Conservation (phyloP, 1,140 invertebrate genomes). For the Bilobella aurantiaca region DNA sequence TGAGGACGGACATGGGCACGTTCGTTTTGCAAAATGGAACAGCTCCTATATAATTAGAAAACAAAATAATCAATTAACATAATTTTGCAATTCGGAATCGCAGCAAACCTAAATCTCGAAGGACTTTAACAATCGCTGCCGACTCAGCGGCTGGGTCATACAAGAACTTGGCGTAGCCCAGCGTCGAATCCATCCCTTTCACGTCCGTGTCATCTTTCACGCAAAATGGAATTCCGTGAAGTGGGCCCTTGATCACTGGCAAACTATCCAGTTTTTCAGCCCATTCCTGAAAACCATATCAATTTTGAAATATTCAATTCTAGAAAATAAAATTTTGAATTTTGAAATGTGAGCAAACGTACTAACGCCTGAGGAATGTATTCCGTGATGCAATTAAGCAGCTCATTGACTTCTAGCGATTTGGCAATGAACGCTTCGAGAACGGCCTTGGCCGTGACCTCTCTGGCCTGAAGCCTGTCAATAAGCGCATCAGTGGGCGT, state of each 20-base stretch:
- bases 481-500: slow-evolving; percentile 2
- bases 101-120: background rate
- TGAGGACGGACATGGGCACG: slow-evolving; percentile 14
- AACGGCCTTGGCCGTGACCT: slow-evolving; percentile 24
- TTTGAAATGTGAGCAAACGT: slow-evolving; percentile 6
- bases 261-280: slow-evolving; percentile 37
- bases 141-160: slow-evolving; percentile 36
- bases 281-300: slow-evolving; percentile 30
- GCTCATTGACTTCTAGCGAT: slow-evolving; percentile 36
- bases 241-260: slow-evolving; percentile 32
- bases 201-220: slow-evolving; percentile 38
- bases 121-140: slow-evolving; percentile 24
- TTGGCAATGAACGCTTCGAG: slow-evolving; percentile 33
- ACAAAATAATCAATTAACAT: no score
- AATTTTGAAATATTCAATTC: background rate
- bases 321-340: background rate
- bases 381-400: slow-evolving; percentile 38
- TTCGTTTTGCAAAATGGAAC: slow-evolving; percentile 7
- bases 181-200: slow-evolving; percentile 42
- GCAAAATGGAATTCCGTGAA: slow-evolving; percentile 40
- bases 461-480: slow-evolving; percentile 21
- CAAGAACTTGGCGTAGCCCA: slow-evolving; percentile 40
- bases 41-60: no score
- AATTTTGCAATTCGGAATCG: no score
- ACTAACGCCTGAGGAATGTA: slow-evolving; percentile 37